These are phyloP conservation scores for Okamejei kenojei DNA, from an alignment of 2,797 vertebrate genomes.

Conservation along the genomic window DNA sequence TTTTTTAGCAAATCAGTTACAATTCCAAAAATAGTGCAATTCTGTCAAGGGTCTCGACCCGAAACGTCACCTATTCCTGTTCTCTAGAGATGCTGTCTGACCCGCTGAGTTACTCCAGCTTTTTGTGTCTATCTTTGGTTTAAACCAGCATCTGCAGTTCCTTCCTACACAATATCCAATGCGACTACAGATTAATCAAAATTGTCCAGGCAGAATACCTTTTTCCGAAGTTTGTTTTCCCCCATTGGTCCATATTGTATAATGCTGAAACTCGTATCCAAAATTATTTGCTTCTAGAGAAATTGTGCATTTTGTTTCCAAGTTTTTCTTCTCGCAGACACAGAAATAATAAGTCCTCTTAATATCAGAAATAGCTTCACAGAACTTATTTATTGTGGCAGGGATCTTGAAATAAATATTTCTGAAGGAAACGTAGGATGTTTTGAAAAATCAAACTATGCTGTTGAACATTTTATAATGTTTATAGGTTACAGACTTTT, in stretches of 20 bases:
- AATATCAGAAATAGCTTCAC: neutral
- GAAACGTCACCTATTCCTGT: too few relatives aligned
- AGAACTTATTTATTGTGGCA: neutral
- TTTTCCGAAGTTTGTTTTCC: neutral
- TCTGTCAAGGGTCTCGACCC: neutral
- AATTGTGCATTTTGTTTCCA: neutral
- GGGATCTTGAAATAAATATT: neutral
- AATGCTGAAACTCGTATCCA: neutral
- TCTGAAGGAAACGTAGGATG: neutral
- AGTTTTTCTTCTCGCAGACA: neutral
- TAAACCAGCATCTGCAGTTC: too few relatives aligned
- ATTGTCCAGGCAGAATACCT: neutral
- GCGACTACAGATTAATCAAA: neutral
- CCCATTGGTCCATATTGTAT: neutral
- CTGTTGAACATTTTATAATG: neutral
- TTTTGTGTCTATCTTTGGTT: too few relatives aligned
- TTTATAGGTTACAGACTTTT: neutral
- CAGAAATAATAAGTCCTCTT: neutral
- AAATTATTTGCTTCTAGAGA: neutral
- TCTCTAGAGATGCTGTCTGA: too few relatives aligned
- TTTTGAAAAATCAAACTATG: neutral
- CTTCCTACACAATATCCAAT: neutral
- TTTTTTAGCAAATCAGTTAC: neutral
- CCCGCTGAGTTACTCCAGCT: too few relatives aligned
- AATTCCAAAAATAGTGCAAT: neutral